Conservation (phyloP, 92 coral and sea anemone genomes). For the Heteractis magnifica region DNA sequence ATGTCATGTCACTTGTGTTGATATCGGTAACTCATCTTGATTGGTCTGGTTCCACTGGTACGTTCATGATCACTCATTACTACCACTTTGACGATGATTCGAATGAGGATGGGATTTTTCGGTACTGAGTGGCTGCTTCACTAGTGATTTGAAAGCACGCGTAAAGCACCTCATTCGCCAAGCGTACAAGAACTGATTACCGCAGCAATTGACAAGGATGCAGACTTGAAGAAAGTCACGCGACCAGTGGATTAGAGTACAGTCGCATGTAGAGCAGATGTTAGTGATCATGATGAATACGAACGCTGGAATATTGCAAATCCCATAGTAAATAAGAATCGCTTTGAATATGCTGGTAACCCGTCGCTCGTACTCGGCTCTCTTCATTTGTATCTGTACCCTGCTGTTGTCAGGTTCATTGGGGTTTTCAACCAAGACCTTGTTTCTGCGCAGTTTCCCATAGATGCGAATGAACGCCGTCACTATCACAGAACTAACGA, state of each 20-base stretch:
- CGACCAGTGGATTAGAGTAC: conserved; percentile 49
- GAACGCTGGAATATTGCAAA: conserved; percentile 49
- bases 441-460: conserved; percentile 16
- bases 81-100: background rate
- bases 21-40: too few relatives aligned
- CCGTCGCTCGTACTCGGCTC: conserved; percentile 32
- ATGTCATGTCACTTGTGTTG: too few relatives aligned
- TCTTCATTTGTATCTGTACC: background rate
- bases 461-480: conserved; percentile 46
- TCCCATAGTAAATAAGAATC: conserved; percentile 46
- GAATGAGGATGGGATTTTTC: conserved; percentile 14
- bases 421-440: background rate
- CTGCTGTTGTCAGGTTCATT: background rate
- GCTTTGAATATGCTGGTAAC: conserved; percentile 66
- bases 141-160: conserved; percentile 33
- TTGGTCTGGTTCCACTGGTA: background rate
- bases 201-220: conserved; percentile 41
- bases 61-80: background rate
- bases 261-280: conserved; percentile 45
- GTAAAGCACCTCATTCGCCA: conserved; percentile 58
- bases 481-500: conserved; percentile 12
- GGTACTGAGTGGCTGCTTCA: conserved; percentile 13
- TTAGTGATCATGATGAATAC: conserved; percentile 55
- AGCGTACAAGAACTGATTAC: conserved; percentile 54
- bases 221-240: conserved; percentile 51